phyloP scores from a whole-genome alignment of 2,797 vertebrate genomes.

The Taenioides sp. region DNA sequence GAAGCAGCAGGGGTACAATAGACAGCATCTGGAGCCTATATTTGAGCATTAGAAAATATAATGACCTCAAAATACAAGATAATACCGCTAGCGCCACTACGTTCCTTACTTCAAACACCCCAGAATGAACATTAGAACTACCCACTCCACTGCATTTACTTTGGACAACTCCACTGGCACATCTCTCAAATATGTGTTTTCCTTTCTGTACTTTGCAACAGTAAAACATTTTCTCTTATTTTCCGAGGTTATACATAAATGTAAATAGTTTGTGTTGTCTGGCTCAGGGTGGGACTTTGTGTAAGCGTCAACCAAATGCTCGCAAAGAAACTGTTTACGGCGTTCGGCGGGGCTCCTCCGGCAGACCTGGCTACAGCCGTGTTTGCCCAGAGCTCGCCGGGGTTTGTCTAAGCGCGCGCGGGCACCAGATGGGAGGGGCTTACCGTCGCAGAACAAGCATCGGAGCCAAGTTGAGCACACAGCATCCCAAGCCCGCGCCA shows the following conservation, averaged over 20 bases:
- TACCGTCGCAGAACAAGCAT: slow-evolving; percentile 48
- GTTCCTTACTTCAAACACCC: not conserved
- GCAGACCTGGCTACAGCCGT: slow-evolving; percentile 64
- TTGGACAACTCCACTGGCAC: not conserved
- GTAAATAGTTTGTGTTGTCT: slow-evolving; percentile 60
- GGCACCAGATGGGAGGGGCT: slow-evolving; percentile 65
- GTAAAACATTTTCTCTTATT: slow-evolving; percentile 12
- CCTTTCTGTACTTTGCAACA: slow-evolving; percentile 15
- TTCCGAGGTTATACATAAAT: slow-evolving; percentile 38
- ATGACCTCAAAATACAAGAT: not conserved
- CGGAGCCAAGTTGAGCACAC: slow-evolving; percentile 66
- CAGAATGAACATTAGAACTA: not conserved
- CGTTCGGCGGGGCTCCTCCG: slow-evolving; percentile 40
- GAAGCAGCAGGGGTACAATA: not conserved
- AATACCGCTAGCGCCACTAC: not conserved
- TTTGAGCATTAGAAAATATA: not conserved
- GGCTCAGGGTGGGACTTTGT: slow-evolving; percentile 58
- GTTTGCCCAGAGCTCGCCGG: slow-evolving; percentile 51
- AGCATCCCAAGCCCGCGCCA: slow-evolving; percentile 48
- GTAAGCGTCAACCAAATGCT: slow-evolving; percentile 63
- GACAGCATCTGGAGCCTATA: not conserved
- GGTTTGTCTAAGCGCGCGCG: slow-evolving; percentile 59
- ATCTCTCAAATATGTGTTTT: slow-evolving; percentile 2
- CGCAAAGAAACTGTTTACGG: slow-evolving; percentile 51
- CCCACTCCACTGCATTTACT: not conserved